Percentiles rank a stretch among this genome's conserved stretches.
Conservation (phyloP, 2,113 vertebrate genomes). For the Piaya cayana region DNA sequence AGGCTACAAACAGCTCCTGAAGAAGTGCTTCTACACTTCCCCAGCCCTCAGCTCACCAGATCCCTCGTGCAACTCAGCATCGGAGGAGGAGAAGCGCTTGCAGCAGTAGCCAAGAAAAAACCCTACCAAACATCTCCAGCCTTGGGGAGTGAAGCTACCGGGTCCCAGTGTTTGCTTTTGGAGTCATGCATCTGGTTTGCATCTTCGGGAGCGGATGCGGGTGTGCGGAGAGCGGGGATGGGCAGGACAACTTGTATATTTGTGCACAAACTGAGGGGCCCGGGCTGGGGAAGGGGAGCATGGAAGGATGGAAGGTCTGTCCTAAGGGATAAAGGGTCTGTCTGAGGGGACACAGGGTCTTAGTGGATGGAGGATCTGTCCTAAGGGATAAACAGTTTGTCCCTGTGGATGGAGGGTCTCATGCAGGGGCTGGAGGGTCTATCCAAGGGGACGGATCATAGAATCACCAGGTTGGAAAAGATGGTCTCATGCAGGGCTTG, state of each 20-base stretch:
- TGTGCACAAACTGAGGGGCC: rapidly evolving
- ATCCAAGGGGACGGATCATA: no score
- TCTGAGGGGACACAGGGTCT: no score
- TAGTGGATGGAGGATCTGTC: background rate
- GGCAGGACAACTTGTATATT: background rate
- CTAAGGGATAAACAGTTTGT: background rate
- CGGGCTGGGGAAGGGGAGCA: background rate
- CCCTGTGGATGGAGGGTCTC: rapidly evolving
- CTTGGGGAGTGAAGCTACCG: background rate
- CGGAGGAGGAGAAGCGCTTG: background rate
- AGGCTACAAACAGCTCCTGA: background rate
- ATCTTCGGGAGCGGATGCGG: rapidly evolving
- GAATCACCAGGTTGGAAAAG: no score
- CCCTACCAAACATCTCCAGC: background rate
- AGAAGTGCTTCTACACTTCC: background rate
- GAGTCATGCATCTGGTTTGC: rapidly evolving
- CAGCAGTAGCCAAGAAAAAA: background rate
- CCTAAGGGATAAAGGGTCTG: background rate
- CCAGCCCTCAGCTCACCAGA: background rate
- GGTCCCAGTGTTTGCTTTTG: rapidly evolving
- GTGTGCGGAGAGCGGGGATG: rapidly evolving
- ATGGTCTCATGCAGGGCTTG: background rate
- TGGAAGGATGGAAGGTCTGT: background rate
- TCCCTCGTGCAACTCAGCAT: rapidly evolving
- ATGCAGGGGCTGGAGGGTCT: background rate